These are phyloP conservation scores for Popillia japonica DNA, from an alignment of 1,140 invertebrate genomes.

Conservation along the genomic window DNA sequence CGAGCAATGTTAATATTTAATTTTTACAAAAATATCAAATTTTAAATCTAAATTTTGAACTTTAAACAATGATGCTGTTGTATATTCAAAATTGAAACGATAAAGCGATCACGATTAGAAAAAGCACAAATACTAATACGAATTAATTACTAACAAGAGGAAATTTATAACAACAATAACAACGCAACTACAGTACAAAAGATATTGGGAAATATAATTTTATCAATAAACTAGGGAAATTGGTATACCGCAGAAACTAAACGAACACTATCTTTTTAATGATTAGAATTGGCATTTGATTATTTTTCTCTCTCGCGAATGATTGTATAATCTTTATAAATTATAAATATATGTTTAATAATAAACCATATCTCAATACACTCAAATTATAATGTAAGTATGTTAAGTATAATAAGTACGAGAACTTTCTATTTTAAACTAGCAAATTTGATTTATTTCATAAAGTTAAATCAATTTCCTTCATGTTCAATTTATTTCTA, in stretches of 20 bases:
- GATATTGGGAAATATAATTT: slow-evolving; percentile 19
- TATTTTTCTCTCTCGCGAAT: background rate
- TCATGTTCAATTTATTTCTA: too few species aligned
- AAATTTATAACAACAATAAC: slow-evolving; percentile 2
- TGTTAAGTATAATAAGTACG: too few species aligned
- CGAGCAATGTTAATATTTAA: background rate
- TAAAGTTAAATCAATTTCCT: too few species aligned
- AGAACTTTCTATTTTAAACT: too few species aligned
- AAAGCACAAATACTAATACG: background rate
- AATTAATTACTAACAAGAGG: background rate
- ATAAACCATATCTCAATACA: too few species aligned
- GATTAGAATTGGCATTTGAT: slow-evolving; percentile 18
- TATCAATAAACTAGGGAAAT: slow-evolving; percentile 15
- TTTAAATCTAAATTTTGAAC: background rate
- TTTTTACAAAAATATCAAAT: too few species aligned
- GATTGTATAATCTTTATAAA: background rate
- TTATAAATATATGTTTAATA: too few species aligned
- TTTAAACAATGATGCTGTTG: background rate
- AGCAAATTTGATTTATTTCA: too few species aligned
- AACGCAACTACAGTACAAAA: background rate
- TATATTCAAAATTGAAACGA: background rate
- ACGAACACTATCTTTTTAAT: slow-evolving; percentile 9
- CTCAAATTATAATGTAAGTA: too few species aligned
- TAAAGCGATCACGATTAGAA: background rate
- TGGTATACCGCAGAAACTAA: slow-evolving; percentile 10